Evolutionary conservation across 1,140 invertebrate species (phyloP), one percentile per base, ranked within the genome.

Genomic region (Diachasmimorpha longicaudata): DNA sequence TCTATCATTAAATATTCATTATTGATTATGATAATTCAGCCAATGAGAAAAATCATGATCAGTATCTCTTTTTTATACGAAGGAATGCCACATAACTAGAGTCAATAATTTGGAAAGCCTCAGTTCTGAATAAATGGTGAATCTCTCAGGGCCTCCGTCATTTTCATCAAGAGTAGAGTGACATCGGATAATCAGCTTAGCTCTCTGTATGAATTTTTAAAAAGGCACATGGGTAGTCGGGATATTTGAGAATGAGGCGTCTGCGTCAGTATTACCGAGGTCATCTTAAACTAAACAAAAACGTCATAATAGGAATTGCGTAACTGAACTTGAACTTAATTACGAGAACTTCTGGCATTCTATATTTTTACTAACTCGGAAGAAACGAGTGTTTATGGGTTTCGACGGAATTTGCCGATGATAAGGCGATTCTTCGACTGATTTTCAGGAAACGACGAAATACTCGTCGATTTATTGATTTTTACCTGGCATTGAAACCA

Each of bases 231-330:
- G 70, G 37, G 44, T 44, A 44, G 70, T 72, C 23, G 19, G 46
- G 19, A 48, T 48, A n/a, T n/a, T 31, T 23, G 42, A 23, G 37
- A 25, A 31, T 9, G 37, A 2, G 13, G 31, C 46, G 46, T 31
- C 31, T 55, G 70, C 23, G 31, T 52, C 69, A 39, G 66, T 25
- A 11, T 66, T 55, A 31, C 39, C 73, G 69, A 78, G 77, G 77
- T 75, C 72, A 52, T 19, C 44, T 21, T 46, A 67, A 72, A 78
- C 72, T 74, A 72, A 75, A 78, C 77, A 52, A 75, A 75, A 76
- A 75, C 73, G 66, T 75, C 63, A 78, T 78, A 75, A 78, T 71
- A 58, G 19, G 10, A 69, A 39, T 78, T 78, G 42, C 55, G 73
- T 72, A 78, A 78, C 63, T 72, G 46, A 55, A 58, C 70, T 48